phyloP scores from a whole-genome alignment of 2,113 vertebrate species.

The Corythornis vintsioides region DNA sequence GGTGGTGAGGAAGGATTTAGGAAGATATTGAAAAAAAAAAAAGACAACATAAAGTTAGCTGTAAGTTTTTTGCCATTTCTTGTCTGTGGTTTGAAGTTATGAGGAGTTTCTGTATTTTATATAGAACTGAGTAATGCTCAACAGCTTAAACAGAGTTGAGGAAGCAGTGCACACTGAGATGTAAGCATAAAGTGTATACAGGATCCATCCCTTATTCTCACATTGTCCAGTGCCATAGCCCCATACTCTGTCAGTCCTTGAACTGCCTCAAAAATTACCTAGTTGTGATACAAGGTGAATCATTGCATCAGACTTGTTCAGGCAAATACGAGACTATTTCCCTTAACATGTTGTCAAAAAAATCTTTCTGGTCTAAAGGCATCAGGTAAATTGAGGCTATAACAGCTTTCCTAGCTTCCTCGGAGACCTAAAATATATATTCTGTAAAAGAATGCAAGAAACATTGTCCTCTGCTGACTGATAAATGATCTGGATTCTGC shows the following conservation, averaged over 20 bases:
- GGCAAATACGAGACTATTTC: background rate
- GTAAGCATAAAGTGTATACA: constrained; percentile 70
- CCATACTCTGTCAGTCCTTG: constrained; percentile 61
- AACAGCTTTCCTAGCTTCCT: background rate
- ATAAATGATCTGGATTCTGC: background rate
- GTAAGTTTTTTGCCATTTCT: background rate
- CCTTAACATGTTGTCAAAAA: background rate
- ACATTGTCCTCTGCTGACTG: background rate
- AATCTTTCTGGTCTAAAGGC: background rate
- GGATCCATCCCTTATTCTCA: constrained; percentile 72
- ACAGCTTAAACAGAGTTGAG: background rate
- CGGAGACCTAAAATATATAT: background rate
- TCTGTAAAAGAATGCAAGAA: background rate
- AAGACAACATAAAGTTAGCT: background rate
- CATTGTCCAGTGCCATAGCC: constrained; percentile 68
- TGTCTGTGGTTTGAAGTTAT: background rate
- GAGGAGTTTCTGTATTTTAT: background rate
- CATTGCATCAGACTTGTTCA: background rate
- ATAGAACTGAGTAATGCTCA: background rate
- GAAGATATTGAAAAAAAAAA: background rate
- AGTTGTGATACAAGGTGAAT: background rate
- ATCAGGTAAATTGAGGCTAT: background rate
- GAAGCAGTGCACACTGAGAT: background rate
- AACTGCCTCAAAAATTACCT: constrained; percentile 82
- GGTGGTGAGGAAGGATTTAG: background rate